Evolutionary conservation across 2,888 invertebrate species (phyloP), one percentile per base, ranked within the genome.

Genomic region (Carterocephalus palaemon): DNA sequence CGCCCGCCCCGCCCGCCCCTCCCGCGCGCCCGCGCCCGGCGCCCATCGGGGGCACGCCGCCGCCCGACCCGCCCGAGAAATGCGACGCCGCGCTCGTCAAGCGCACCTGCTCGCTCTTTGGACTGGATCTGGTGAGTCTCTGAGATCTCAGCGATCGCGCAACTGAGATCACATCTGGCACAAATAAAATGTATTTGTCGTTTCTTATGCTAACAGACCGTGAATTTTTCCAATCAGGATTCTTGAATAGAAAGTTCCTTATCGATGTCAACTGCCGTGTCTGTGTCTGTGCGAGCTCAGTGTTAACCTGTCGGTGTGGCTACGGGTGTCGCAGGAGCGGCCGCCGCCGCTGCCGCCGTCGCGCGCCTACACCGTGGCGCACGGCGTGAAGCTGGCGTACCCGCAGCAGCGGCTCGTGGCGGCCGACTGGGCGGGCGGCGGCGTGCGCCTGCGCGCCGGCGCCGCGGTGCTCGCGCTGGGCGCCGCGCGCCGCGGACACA

Each of bases 321-420:
- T n/a, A n/a, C n/a, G n/a, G 8, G 26, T 34, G 46, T n/a, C 16
- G 37, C 75, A 94, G 94, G 96, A 96, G 82, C 90, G 95, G 51
- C 96, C 97, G 20, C 97, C 97, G 20, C 96, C 97, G 17, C 92
- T 97, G 53, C 97, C 97, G 33, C 94, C 95, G 19, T 93, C 95
- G 63, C 90, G 97, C 59, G 92, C 95, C 1, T 97, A 98, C 83
- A 96, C 96, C 3, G 95, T 97, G 47, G 89, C 93, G 16, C 95
- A 95, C 60, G 95, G 96, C 75, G 94, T 95, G 47, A 96, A 96
- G 85, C 88, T 96, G 56, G 93, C 95, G 60, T 97, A 97, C 87
- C 97, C 97, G 52, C 97, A 97, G 85, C 94, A 92, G 58, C 91
- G 97, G 68, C 89, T 94, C 47, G 95, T 97, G 94, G 95, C 95